Conservation (phyloP, 2,113 vertebrate genomes). For the Cochlearius cochlearius region DNA sequence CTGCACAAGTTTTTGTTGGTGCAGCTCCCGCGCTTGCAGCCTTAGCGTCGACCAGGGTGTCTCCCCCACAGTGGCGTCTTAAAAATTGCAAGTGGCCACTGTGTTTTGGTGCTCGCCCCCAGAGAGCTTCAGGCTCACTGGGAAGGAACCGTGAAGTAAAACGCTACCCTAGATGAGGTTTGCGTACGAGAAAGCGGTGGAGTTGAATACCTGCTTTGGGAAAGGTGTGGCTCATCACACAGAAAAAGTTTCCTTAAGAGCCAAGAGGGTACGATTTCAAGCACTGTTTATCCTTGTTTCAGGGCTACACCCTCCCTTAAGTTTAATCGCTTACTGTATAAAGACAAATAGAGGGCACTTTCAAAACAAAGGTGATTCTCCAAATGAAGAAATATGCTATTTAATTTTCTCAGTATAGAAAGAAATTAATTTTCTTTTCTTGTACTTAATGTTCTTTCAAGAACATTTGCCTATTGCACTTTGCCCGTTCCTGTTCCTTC, state of each 20-base stretch:
- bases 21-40: background rate
- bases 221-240: background rate
- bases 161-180: rapidly evolving
- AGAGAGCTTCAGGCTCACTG: background rate
- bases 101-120: background rate
- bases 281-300: constrained; percentile 59
- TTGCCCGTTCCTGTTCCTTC: background rate
- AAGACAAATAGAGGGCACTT: background rate
- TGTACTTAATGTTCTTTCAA: background rate
- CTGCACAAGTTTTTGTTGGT: background rate
- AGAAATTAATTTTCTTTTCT: background rate
- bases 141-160: background rate
- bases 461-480: background rate
- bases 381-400: constrained; percentile 41
- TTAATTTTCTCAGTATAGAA: background rate
- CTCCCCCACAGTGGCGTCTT: background rate
- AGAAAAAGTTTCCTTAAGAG: background rate
- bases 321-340: constrained; percentile 42
- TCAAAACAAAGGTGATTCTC: constrained; percentile 38
- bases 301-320: constrained; percentile 50
- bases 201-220: background rate
- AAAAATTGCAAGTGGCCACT: background rate
- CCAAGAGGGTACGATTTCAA: constrained; percentile 36
- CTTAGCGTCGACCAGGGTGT: background rate
- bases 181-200: background rate